These are phyloP conservation scores for Chrysopilus asiliformis DNA, from an alignment of 2,888 invertebrate species.

Conservation along the genomic window DNA sequence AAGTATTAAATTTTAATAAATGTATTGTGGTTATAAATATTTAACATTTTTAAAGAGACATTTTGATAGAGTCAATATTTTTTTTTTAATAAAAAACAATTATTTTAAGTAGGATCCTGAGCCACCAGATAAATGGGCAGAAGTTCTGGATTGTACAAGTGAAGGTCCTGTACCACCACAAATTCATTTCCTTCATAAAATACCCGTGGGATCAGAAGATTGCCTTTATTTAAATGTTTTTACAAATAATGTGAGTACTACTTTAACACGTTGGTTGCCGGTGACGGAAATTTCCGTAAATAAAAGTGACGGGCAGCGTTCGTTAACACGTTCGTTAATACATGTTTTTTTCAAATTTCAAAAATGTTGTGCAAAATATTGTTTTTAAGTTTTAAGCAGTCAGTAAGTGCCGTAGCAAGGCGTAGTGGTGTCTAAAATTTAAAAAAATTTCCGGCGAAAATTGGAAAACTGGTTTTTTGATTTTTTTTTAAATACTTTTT, in stretches of 20 bases:
- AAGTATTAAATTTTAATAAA: not conserved
- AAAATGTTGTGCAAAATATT: too few relatives aligned
- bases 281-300: too few relatives aligned
- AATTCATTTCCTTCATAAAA: constrained; percentile 1
- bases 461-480: too few relatives aligned
- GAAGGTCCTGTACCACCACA: constrained; percentile 4
- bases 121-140: constrained; percentile 4
- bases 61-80: not conserved
- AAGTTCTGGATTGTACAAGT: constrained; percentile 2
- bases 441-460: too few relatives aligned
- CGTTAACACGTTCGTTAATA: too few relatives aligned
- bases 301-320: too few relatives aligned
- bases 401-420: too few relatives aligned
- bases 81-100: not conserved
- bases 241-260: constrained; percentile 6
- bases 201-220: constrained; percentile 4
- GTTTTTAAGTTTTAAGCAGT: too few relatives aligned
- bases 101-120: constrained; percentile 4
- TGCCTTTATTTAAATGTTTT: constrained; percentile 7
- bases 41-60: not conserved
- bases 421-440: too few relatives aligned
- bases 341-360: too few relatives aligned
- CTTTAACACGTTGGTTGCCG: too few relatives aligned
- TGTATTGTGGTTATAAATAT: not conserved
- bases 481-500: too few relatives aligned